Conservation (phyloP, 2,888 invertebrate genomes). For the Eupithecia exiguata region DNA sequence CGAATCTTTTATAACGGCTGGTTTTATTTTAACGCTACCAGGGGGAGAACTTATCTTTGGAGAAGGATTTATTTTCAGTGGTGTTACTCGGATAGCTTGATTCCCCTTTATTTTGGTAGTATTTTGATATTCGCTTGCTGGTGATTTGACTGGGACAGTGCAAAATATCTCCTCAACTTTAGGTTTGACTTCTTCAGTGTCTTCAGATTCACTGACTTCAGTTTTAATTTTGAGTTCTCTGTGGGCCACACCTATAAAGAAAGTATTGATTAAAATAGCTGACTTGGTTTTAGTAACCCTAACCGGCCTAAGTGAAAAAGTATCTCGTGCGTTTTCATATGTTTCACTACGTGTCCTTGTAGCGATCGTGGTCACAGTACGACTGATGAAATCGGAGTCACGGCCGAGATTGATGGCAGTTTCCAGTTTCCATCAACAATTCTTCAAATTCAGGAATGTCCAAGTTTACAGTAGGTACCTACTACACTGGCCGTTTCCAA, state of each 20-base stretch:
- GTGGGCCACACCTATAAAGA: conserved; percentile 32
- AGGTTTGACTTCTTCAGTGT: conserved; percentile 3
- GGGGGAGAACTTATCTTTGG: neutral
- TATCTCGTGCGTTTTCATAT: neutral
- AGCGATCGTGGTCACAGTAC: neutral
- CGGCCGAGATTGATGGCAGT: neutral
- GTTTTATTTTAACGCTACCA: conserved; percentile 3
- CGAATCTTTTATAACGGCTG: neutral
- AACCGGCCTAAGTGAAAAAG: neutral
- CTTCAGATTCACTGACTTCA: conserved; percentile 15
- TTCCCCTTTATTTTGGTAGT: neutral
- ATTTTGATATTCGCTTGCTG: neutral
- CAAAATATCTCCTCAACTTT: conserved; percentile 8
- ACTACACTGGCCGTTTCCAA: neutral
- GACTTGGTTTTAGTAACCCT: neutral
- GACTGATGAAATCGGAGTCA: neutral
- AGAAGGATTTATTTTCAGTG: neutral
- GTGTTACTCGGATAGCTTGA: neutral
- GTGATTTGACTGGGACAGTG: neutral
- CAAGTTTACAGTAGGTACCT: neutral
- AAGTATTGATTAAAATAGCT: conserved; percentile 13
- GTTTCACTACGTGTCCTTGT: neutral
- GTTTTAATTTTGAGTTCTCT: conserved; percentile 17
- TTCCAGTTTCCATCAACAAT: neutral
- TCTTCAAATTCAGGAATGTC: neutral